phyloP scores from a whole-genome alignment of 2,797 vertebrate species.

The Hydrophis major region DNA sequence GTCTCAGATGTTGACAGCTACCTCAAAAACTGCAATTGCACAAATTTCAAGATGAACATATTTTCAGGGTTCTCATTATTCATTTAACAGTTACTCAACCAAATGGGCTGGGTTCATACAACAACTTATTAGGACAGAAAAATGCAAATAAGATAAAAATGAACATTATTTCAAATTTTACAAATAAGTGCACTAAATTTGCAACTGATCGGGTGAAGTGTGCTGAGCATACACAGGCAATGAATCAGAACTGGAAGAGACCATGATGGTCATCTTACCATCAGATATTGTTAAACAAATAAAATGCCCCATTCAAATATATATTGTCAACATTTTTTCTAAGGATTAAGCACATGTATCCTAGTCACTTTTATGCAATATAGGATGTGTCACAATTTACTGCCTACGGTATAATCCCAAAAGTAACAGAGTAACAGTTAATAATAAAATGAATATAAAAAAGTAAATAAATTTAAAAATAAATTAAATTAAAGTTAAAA shows the following conservation, averaged over 20 bases:
- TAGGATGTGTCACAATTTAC: neutral
- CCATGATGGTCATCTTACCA: neutral
- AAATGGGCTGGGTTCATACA: neutral
- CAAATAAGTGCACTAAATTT: neutral
- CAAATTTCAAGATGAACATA: neutral
- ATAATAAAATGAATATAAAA: neutral
- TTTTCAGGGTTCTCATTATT: neutral
- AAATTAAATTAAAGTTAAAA: neutral
- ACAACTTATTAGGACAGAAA: neutral
- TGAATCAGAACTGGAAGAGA: neutral
- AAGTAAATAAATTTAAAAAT: neutral
- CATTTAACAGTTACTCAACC: neutral
- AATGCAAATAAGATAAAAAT: neutral
- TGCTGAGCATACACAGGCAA: neutral
- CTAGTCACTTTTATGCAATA: neutral
- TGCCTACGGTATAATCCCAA: neutral
- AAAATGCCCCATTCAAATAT: neutral
- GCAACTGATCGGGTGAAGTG: neutral
- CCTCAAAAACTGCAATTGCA: neutral
- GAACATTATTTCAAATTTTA: neutral
- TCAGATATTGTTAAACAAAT: neutral
- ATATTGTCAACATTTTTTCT: neutral
- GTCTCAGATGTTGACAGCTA: neutral
- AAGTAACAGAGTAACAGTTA: neutral
- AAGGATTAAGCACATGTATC: neutral